These are phyloP conservation scores for Rhombomys opimus DNA, from an alignment of 2,113 vertebrate species.

Conservation along the genomic window DNA sequence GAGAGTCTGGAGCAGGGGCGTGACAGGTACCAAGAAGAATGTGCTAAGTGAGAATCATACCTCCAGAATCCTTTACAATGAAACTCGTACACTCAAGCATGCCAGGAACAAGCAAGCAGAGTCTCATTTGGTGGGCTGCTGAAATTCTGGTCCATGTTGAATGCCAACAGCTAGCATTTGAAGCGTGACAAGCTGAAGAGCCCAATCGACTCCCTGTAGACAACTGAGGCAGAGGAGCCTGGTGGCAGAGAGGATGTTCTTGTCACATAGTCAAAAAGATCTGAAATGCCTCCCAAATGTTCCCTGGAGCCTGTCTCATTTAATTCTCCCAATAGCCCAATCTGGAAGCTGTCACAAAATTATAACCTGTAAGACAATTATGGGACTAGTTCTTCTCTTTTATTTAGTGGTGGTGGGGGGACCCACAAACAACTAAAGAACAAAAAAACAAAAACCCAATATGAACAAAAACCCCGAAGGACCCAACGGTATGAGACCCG, in stretches of 20 bases:
- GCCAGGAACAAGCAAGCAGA: not conserved
- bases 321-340: slow-evolving; percentile 38
- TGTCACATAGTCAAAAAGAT: not conserved
- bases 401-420: not conserved
- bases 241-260: not conserved
- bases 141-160: not conserved
- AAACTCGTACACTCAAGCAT: not conserved
- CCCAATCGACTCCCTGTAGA: not conserved
- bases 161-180: not conserved
- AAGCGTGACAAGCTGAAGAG: slow-evolving; percentile 26
- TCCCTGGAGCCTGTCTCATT: slow-evolving; percentile 1
- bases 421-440: not conserved
- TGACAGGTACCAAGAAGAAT: not conserved
- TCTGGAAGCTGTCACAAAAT: slow-evolving; percentile 73
- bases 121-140: not conserved
- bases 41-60: no score
- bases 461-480: not conserved
- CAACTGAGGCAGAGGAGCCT: not conserved
- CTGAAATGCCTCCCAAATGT: rapidly evolving
- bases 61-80: not conserved
- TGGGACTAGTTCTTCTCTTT: slow-evolving; percentile 56
- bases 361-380: slow-evolving; percentile 76
- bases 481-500: rapidly evolving
- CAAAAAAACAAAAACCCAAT: not conserved
- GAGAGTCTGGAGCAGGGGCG: rapidly evolving